phyloP scores from a whole-genome alignment of 1,140 invertebrate species.

The Zaprionus tsacasi region DNA sequence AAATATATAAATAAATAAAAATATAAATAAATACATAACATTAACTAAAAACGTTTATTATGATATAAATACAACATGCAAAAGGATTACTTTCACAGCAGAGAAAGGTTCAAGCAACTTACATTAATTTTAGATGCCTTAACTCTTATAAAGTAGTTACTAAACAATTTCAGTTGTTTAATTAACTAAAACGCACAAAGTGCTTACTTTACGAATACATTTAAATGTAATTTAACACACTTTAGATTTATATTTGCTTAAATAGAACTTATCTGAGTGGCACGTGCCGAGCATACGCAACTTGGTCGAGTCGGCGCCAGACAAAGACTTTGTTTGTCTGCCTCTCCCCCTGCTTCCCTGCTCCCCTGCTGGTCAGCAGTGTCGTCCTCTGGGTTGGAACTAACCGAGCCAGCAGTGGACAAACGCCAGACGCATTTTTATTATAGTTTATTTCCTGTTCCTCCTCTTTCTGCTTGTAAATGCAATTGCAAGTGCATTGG shows the following conservation, averaged over 20 bases:
- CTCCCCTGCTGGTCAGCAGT: slow-evolving; percentile 42
- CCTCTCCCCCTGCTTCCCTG: too few species aligned
- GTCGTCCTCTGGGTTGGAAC: neutral
- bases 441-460: slow-evolving; percentile 72
- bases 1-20: too few species aligned
- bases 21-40: too few species aligned
- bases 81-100: too few species aligned
- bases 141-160: too few species aligned
- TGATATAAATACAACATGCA: too few species aligned
- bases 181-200: slow-evolving; percentile 26
- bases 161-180: slow-evolving; percentile 45
- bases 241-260: slow-evolving; percentile 83
- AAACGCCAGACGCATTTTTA: slow-evolving; percentile 53
- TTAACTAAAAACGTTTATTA: too few species aligned
- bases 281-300: slow-evolving; percentile 69
- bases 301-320: slow-evolving; percentile 18
- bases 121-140: too few species aligned
- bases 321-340: slow-evolving; percentile 24
- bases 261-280: slow-evolving; percentile 79
- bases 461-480: slow-evolving; percentile 44
- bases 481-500: slow-evolving; percentile 49
- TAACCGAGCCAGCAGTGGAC: slow-evolving; percentile 36
- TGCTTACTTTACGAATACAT: slow-evolving; percentile 78
- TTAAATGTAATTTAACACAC: slow-evolving; percentile 83
- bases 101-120: too few species aligned